Conservation (phyloP, 2,113 vertebrate species). For the Nymphicus hollandicus region DNA sequence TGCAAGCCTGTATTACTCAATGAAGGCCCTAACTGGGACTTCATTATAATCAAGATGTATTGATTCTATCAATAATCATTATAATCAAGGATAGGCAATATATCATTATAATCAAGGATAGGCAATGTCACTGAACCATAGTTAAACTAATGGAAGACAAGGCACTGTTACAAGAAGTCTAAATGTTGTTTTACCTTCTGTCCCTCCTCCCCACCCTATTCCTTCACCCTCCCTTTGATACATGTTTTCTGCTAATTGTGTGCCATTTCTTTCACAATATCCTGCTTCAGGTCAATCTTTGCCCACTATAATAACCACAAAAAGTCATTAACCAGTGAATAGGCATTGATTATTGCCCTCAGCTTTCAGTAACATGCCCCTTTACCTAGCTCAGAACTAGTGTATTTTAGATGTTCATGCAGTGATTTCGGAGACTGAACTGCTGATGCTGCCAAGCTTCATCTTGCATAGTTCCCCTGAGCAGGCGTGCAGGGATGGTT, state of each 20-base stretch:
- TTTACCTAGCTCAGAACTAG: background rate
- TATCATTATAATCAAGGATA: background rate
- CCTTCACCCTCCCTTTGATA: background rate
- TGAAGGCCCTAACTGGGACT: background rate
- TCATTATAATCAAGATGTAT: background rate
- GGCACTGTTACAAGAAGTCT: slow-evolving; percentile 51
- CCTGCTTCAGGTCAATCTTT: slow-evolving; percentile 21
- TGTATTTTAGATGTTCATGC: background rate
- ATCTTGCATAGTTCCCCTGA: background rate
- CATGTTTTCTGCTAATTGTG: slow-evolving; percentile 44
- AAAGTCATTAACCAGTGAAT: background rate
- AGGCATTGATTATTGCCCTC: background rate
- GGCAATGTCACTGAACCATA: slow-evolving; percentile 42
- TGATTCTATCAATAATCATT: background rate
- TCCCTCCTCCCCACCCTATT: background rate
- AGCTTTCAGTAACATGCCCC: background rate
- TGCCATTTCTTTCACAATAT: background rate
- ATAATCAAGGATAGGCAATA: background rate
- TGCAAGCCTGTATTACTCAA: background rate
- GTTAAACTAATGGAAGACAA: slow-evolving; percentile 26
- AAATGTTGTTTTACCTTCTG: slow-evolving; percentile 20
- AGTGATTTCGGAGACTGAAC: background rate
- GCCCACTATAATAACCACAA: background rate
- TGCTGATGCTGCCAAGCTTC: fast-evolving
- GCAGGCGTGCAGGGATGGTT: background rate